phyloP scores from a whole-genome alignment of 2,113 vertebrate genomes.

The Chamaea fasciata region DNA sequence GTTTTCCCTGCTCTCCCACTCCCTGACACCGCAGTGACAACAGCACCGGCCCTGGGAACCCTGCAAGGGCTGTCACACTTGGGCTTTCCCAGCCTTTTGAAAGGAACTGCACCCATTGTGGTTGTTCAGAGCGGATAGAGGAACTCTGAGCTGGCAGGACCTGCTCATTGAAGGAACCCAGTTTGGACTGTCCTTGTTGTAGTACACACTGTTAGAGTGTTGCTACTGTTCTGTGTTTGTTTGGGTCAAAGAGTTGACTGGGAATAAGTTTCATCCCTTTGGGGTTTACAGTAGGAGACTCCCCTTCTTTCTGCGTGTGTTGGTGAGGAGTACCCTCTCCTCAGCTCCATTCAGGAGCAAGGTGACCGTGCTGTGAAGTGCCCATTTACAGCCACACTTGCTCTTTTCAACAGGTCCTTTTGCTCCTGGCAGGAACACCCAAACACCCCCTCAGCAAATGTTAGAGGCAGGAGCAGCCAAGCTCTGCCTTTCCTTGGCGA shows the following conservation, averaged over 20 bases:
- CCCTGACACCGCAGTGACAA: not conserved
- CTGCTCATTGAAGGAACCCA: not conserved
- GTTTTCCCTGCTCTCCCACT: not conserved
- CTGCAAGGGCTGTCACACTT: not conserved
- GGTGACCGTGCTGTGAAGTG: not conserved
- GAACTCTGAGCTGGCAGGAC: not conserved
- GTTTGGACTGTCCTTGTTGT: not conserved
- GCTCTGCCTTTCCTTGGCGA: not conserved
- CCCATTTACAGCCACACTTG: conserved; percentile 23
- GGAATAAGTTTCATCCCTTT: not conserved
- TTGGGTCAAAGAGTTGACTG: not conserved
- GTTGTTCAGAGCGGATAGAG: not conserved
- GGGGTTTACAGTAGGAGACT: not conserved
- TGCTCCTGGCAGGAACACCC: conserved; percentile 27
- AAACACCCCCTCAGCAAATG: not conserved
- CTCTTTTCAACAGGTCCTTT: conserved; percentile 41
- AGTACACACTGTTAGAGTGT: not conserved
- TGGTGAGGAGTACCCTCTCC: not conserved
- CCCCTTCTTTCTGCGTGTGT: not conserved
- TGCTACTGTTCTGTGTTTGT: accelerated
- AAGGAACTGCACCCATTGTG: not conserved
- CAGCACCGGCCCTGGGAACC: not conserved
- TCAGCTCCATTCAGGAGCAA: not conserved
- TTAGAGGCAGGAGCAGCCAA: not conserved
- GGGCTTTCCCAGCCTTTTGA: not conserved